A percentile compares a stretch with the other conserved stretches of the same genome.
Conservation (phyloP, 2,888 invertebrate genomes). For the Melolontha melolontha region DNA sequence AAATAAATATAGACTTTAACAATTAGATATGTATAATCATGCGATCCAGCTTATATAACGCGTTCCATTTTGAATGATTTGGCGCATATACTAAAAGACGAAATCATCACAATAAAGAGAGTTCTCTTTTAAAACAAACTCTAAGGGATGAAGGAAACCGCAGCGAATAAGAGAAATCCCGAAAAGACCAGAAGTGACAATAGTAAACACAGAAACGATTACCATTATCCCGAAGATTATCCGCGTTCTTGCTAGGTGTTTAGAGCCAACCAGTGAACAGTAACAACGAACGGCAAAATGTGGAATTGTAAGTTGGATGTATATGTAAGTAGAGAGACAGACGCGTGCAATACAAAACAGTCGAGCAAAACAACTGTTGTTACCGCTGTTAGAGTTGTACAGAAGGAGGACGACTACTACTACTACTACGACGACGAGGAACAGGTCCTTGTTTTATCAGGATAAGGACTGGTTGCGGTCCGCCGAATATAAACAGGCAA, state of each 20-base stretch:
- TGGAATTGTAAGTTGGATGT: conserved; percentile 6
- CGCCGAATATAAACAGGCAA: conserved; percentile 68
- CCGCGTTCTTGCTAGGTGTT: conserved; percentile 55
- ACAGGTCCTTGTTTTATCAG: conserved; percentile 61
- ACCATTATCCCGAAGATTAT: conserved; percentile 58
- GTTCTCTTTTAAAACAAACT: background rate
- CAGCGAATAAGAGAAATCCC: too few species aligned
- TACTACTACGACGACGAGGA: conserved; percentile 44
- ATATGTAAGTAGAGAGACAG: conserved; percentile 16
- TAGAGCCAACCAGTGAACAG: conserved; percentile 48
- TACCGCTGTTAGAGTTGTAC: conserved; percentile 2
- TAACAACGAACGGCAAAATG: conserved; percentile 10
- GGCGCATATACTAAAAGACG: too few species aligned
- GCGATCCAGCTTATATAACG: too few species aligned
- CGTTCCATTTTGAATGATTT: too few species aligned
- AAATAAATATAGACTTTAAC: too few species aligned
- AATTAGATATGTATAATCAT: too few species aligned
- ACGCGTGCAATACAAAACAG: conserved; percentile 50
- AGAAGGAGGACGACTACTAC: conserved; percentile 9
- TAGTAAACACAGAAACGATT: conserved; percentile 56
- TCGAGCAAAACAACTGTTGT: conserved; percentile 53
- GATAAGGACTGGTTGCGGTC: conserved; percentile 64
- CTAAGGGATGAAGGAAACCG: too few species aligned
- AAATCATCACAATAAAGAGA: too few species aligned
- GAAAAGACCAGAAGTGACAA: conserved; percentile 47